phyloP scores from a whole-genome alignment of 30 jellyfish, hydroid and myxozoan species.

The Mastigias papua region DNA sequence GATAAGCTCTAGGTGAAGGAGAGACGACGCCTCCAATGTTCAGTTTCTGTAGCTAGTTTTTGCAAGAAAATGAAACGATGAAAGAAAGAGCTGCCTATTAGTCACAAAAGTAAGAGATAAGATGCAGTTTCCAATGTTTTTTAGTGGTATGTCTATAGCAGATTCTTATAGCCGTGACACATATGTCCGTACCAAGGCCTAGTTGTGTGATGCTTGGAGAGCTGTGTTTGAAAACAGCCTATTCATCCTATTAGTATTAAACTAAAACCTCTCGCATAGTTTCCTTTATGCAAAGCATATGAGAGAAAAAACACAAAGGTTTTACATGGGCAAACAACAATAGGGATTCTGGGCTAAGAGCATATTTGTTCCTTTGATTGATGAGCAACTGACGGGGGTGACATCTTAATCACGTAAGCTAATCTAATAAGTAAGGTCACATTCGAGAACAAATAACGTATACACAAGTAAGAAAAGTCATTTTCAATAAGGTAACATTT shows the following conservation, averaged over 20 bases:
- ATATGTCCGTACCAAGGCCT: conserved; percentile 7
- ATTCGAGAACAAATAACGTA: background rate
- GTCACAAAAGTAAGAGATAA: background rate
- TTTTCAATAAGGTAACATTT: background rate
- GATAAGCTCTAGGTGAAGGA: conserved; percentile 13
- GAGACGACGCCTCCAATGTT: background rate
- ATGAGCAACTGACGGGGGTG: conserved; percentile 57
- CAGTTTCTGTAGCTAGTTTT: conserved; percentile 17
- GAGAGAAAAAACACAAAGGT: conserved; percentile 13
- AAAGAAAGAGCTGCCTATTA: background rate
- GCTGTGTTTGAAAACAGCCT: background rate
- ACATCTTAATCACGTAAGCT: background rate
- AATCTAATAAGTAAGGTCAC: background rate
- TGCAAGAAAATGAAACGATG: background rate
- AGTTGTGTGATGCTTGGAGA: background rate
- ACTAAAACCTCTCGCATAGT: background rate
- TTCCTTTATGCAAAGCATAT: background rate
- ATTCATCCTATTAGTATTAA: conserved; percentile 29
- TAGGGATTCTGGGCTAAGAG: conserved; percentile 15
- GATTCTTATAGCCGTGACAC: conserved; percentile 14
- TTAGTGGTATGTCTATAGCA: background rate
- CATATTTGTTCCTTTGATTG: conserved; percentile 30
- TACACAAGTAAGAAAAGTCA: background rate
- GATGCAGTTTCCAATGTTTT: background rate
- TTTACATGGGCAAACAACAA: conserved; percentile 10